Percentiles rank a stretch among this genome's conserved stretches.
These are phyloP conservation scores for Sebastes matsubarae DNA, from an alignment of 2,797 vertebrate genomes.

Conservation along the genomic window DNA sequence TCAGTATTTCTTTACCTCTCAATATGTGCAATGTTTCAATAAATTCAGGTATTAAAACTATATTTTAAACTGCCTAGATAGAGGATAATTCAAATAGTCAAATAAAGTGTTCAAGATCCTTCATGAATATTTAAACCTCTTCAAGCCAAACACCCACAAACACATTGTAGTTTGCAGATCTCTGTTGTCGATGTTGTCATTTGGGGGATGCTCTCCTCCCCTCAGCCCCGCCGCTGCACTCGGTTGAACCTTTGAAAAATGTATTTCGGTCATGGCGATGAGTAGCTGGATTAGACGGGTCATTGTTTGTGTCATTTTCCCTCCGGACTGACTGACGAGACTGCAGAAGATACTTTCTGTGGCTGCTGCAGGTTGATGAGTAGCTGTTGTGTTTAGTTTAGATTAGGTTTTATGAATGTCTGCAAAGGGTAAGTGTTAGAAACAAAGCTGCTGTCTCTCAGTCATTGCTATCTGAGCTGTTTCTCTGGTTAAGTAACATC, in stretches of 20 bases:
- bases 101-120: not conserved
- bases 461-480: not conserved
- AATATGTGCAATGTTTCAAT: not conserved
- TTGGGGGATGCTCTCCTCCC: not conserved
- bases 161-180: not conserved
- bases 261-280: constrained; percentile 2
- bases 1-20: not conserved
- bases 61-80: not conserved
- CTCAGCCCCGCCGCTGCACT: not conserved
- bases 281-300: constrained; percentile 34
- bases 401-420: not conserved
- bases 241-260: constrained; percentile 24
- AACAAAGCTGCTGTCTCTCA: not conserved
- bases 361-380: not conserved
- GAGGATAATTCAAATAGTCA: not conserved
- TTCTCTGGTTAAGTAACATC: not conserved
- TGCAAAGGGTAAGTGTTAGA: not conserved
- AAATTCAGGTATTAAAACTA: not conserved
- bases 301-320: constrained; percentile 5
- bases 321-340: not conserved
- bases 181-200: not conserved
- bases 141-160: not conserved
- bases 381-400: too few species aligned
- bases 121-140: constrained; percentile 17
- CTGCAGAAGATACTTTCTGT: not conserved